phyloP scores from a whole-genome alignment of 2,888 invertebrate genomes.

The Eupeodes latifasciatus region DNA sequence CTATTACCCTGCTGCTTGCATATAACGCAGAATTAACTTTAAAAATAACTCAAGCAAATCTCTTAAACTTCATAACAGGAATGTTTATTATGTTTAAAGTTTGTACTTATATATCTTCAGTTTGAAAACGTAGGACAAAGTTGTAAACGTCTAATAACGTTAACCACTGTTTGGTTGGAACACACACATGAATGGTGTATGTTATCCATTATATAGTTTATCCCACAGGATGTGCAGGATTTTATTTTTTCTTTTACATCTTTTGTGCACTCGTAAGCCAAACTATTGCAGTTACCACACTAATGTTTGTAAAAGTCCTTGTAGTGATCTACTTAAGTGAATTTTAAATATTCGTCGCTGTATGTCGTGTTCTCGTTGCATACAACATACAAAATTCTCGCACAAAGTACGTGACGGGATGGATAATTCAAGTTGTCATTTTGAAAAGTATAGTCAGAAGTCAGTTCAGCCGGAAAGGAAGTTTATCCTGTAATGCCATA shows the following conservation, averaged over 20 bases:
- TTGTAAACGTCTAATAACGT: slow-evolving; percentile 57
- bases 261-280: background rate
- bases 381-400: slow-evolving; percentile 25
- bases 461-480: slow-evolving; percentile 33
- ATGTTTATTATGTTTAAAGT: slow-evolving; percentile 67
- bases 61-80: slow-evolving; percentile 7
- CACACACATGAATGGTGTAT: background rate
- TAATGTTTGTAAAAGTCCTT: slow-evolving; percentile 34
- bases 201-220: slow-evolving; percentile 29
- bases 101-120: background rate
- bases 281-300: slow-evolving; percentile 33
- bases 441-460: slow-evolving; percentile 1
- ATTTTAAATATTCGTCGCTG: slow-evolving; percentile 42
- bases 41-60: slow-evolving; percentile 1
- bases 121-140: slow-evolving; percentile 31
- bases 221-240: background rate
- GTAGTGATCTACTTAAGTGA: slow-evolving; percentile 50
- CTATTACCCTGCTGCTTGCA: background rate
- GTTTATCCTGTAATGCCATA: slow-evolving; percentile 38
- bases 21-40: background rate
- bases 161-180: slow-evolving; percentile 53
- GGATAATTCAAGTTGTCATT: slow-evolving; percentile 44
- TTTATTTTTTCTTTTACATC: background rate
- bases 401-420: slow-evolving; percentile 31
- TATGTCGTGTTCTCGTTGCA: background rate